Evolutionary conservation across 2,113 vertebrate genomes (phyloP).

Genomic region (Neodon shergylaensis): DNA sequence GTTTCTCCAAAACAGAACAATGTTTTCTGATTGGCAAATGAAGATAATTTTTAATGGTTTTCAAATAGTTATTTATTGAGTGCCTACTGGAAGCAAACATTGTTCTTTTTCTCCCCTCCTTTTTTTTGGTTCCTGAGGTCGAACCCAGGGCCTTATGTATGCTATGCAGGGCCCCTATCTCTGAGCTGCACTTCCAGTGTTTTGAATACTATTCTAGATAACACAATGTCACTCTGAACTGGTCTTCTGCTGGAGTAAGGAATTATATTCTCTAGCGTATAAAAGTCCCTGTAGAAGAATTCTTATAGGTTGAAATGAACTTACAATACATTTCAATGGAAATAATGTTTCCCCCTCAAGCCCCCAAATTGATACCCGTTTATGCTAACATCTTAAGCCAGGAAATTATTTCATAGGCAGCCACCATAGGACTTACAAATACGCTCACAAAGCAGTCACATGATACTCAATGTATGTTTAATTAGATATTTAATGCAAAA

Average conservation of each 20-base stretch:
- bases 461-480: neutral
- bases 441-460: neutral
- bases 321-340: neutral
- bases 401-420: neutral
- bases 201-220: neutral
- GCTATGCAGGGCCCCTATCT: neutral
- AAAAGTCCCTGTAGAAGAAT: neutral
- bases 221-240: neutral
- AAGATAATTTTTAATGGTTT: neutral
- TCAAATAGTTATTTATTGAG: neutral
- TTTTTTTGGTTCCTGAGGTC: neutral
- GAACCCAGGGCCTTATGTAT: neutral
- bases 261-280: neutral
- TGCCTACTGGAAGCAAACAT: neutral
- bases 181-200: neutral
- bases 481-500: conserved; percentile 7
- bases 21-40: conserved; percentile 15
- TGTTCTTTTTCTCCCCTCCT: neutral
- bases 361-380: neutral
- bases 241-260: neutral
- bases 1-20: conserved; percentile 3
- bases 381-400: neutral
- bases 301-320: conserved; percentile 2
- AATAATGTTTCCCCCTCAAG: neutral
- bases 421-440: neutral